A percentile compares a stretch with the other conserved stretches of the same genome.
Evolutionary conservation across 2,797 vertebrate genomes (phyloP).

Genomic region (Dendrocincla tyrannina): DNA sequence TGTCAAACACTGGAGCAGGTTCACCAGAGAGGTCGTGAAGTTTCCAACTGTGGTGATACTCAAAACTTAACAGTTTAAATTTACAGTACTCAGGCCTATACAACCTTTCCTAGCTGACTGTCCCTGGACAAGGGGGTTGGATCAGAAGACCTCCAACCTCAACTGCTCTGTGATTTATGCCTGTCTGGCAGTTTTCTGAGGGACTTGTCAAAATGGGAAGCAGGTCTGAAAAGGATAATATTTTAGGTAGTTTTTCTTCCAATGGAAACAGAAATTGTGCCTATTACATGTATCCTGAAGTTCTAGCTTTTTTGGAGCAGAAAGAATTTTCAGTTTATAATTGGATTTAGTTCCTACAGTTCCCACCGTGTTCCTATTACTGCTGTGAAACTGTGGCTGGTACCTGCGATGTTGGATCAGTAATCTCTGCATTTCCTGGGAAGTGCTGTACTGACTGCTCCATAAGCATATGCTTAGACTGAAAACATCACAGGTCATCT

Average conservation of each 20-base stretch:
- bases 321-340: not conserved
- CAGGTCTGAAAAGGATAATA: not conserved
- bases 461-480: not conserved
- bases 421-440: not conserved
- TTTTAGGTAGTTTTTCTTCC: not conserved
- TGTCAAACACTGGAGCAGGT: not conserved
- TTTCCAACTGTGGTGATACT: not conserved
- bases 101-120: not conserved
- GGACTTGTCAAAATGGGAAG: not conserved
- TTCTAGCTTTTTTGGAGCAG: not conserved
- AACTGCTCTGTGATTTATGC: accelerated
- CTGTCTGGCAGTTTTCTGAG: not conserved
- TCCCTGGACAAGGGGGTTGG: not conserved
- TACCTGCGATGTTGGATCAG: not conserved
- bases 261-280: not conserved
- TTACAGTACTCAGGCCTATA: not conserved
- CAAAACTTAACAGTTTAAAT: not conserved
- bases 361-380: not conserved
- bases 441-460: not conserved
- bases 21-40: accelerated
- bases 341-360: not conserved
- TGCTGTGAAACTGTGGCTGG: not conserved
- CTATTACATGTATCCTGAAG: not conserved
- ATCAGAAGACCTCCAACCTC: not conserved
- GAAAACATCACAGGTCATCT: not conserved